Conservation (phyloP, 1,140 invertebrate genomes). For the Drosophila pachea region DNA sequence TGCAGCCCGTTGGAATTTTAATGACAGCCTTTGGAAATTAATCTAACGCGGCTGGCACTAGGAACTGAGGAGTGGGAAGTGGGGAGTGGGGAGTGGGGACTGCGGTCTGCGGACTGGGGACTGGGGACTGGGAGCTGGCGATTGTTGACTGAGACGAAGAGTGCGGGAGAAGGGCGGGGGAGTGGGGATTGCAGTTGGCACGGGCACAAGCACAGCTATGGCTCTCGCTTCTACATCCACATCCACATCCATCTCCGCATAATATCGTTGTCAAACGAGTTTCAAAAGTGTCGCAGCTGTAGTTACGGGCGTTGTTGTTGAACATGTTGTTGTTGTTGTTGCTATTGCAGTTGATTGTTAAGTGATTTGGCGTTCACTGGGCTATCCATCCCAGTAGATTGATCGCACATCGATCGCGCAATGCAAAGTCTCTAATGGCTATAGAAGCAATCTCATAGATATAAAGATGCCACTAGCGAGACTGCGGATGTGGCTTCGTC, state of each 20-base stretch:
- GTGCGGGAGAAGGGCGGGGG: too few species aligned
- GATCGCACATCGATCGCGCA: constrained; percentile 33
- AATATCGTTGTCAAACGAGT: constrained; percentile 66
- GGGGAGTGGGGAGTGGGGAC: neutral
- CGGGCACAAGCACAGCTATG: neutral
- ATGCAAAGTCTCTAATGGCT: constrained; percentile 40
- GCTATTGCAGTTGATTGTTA: constrained; percentile 64
- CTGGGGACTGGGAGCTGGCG: neutral
- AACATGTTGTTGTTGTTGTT: constrained; percentile 37
- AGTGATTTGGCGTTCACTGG: constrained; percentile 61
- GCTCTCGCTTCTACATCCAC: neutral
- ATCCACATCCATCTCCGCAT: constrained; percentile 35
- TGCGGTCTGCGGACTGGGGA: constrained; percentile 19
- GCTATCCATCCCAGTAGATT: constrained; percentile 36
- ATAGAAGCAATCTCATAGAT: constrained; percentile 40
- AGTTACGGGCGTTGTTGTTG: constrained; percentile 32
- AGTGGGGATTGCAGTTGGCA: constrained; percentile 14
- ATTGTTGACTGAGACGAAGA: too few species aligned
- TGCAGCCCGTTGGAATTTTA: constrained; percentile 74
- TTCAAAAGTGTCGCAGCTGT: constrained; percentile 72
- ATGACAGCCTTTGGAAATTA: constrained; percentile 77
- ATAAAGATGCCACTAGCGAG: constrained; percentile 59
- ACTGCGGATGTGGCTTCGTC: too few species aligned
- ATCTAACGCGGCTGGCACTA: constrained; percentile 67
- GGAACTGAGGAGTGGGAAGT: neutral